These are phyloP conservation scores for Xanthostigma xanthostigma DNA, from an alignment of 2,888 invertebrate genomes.

Conservation along the genomic window DNA sequence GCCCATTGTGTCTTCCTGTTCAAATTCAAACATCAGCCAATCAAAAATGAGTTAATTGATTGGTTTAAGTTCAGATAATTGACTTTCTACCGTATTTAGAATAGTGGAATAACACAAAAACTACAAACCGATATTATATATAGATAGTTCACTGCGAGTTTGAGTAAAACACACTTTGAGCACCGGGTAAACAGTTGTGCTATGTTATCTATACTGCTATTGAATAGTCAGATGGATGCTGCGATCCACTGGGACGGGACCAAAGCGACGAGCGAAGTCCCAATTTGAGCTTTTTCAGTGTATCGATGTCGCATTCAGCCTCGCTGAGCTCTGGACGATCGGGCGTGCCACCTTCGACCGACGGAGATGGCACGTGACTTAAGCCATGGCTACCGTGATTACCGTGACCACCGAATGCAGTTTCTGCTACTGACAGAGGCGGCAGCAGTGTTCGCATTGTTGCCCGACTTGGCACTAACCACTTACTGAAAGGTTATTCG, in stretches of 20 bases:
- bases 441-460: conserved; percentile 47
- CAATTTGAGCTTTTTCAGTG: conserved; percentile 54
- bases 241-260: conserved; percentile 45
- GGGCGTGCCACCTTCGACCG: conserved; percentile 25
- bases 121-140: no score
- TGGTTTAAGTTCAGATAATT: no score
- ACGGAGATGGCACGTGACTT: conserved; percentile 19
- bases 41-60: no score
- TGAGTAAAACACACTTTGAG: no score
- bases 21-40: no score
- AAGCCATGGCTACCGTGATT: conserved; percentile 1
- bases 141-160: no score
- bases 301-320: conserved; percentile 59
- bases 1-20: no score
- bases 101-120: no score
- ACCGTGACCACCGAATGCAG: conserved; percentile 32
- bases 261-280: conserved; percentile 54
- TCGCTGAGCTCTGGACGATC: conserved; percentile 49
- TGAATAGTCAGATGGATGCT: conserved; percentile 55
- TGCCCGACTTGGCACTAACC: conserved; percentile 35
- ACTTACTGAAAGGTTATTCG: conserved; percentile 23
- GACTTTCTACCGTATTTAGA: no score
- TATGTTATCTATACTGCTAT: conserved; percentile 46
- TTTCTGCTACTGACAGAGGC: conserved; percentile 42
- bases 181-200: no score